These are phyloP conservation scores for Hypanus sabinus DNA, from an alignment of 2,113 vertebrate genomes.

Conservation along the genomic window DNA sequence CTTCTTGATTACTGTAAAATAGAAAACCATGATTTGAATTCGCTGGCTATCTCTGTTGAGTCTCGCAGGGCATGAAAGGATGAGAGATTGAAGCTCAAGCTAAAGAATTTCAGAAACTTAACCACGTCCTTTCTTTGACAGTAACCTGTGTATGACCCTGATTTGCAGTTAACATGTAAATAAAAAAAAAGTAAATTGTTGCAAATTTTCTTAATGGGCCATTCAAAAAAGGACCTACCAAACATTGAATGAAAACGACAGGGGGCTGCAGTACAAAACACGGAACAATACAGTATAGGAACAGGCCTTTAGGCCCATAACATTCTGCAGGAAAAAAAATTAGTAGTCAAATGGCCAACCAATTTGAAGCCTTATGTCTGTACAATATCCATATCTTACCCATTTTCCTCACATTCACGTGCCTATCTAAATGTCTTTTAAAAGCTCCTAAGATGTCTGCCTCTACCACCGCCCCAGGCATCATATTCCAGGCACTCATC, in stretches of 20 bases:
- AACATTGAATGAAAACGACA: background rate
- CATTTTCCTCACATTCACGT: no score
- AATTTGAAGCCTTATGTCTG: no score
- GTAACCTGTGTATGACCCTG: constrained; percentile 28
- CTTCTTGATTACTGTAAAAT: constrained; percentile 55
- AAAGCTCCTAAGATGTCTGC: no score
- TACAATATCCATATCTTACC: no score
- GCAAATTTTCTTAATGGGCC: background rate
- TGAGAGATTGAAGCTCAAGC: background rate
- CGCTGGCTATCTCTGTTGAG: constrained; percentile 38
- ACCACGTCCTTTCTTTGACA: constrained; percentile 28
- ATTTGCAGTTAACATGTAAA: constrained; percentile 8
- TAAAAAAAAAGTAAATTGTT: background rate
- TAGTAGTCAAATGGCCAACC: no score
- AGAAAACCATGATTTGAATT: constrained; percentile 50
- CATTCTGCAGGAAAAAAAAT: no score
- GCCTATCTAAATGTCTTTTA: no score
- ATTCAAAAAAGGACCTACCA: background rate
- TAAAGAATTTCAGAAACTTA: background rate
- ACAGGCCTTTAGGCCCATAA: no score
- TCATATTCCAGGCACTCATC: no score
- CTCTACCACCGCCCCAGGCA: no score
- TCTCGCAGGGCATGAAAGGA: constrained; percentile 11
- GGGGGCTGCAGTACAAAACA: no score
- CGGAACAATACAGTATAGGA: no score